Evolutionary conservation across 2,797 vertebrate genomes (phyloP).

Genomic region (Rhinatrema bivittatum): DNA sequence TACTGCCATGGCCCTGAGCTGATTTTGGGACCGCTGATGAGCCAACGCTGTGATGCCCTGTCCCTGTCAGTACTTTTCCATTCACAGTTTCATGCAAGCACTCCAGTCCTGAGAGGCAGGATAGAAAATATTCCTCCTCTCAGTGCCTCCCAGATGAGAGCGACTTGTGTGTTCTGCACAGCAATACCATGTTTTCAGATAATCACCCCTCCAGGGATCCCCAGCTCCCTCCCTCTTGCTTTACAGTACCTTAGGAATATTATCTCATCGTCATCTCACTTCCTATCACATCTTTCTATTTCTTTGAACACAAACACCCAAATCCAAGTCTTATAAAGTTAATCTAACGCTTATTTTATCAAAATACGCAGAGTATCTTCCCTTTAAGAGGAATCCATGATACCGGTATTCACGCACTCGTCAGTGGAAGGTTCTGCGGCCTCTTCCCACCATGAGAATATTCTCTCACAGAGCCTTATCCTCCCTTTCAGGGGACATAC

Average conservation of each 20-base stretch:
- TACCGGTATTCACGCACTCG: no score
- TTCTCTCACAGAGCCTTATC: no score
- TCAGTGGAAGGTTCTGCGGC: no score
- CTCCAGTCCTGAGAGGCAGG: slow-evolving; percentile 8
- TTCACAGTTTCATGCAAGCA: slow-evolving; percentile 3
- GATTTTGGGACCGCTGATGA: no score
- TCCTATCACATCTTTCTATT: background rate
- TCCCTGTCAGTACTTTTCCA: slow-evolving; percentile 14
- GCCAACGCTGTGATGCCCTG: no score
- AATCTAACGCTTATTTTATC: no score
- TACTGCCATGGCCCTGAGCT: no score
- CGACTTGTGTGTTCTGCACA: background rate
- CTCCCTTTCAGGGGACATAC: no score
- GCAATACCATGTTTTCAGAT: slow-evolving; percentile 1
- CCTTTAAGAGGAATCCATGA: no score
- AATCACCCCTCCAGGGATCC: background rate
- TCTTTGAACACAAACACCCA: background rate
- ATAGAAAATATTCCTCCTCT: background rate
- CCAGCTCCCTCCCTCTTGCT: background rate
- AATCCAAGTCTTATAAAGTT: no score
- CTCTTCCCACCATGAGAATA: no score
- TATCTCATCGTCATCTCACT: background rate
- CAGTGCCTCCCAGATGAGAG: background rate
- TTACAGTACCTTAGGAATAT: background rate
- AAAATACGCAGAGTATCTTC: no score